Base-by-base conservation (phyloP, 2,113 vertebrate species). In the Lampris incognitus region DNA sequence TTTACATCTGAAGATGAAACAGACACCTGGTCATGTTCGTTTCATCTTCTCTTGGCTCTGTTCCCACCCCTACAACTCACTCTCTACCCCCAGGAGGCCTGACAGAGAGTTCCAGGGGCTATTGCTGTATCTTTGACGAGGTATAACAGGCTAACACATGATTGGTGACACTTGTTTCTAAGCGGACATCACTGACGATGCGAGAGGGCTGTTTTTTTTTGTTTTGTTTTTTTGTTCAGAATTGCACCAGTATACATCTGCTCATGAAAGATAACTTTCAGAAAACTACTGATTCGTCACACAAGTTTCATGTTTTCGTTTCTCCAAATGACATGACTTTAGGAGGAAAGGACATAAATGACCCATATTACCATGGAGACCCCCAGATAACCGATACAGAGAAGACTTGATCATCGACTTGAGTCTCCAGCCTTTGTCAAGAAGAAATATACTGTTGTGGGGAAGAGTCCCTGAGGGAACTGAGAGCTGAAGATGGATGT, bases 1-100 rank as follows among this genome's bases (percentile, higher is more conserved):
- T 93, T 87, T 92, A 94, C 92, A 94, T 87, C 85, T 86, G 82
- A 91, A 87, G 84, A 91, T 88, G 90, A 92, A 88, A 88, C 79
- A 71, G 81, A 82, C 55, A 40, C 71, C 83, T 70, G 72, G 68
- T 84, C 70, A 62, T 66, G 81, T 91, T 85, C 73, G 76, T 88
- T 92, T 85, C 85, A 91, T 90, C 90, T 87, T 82, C 79, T 83
- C 83, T 86, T 91, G 91, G 91, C 92, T 92, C 91, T 82, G 36
- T 88, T 92, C 76, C 85, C 62, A 74, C 80, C 83, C 74, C 52
- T 51, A 72, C 66, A 24, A 44, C 62, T 72, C 69, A 73, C 67
- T 58, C 73, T 66, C 74, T 76, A 62, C 55, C 55, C 44, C 49
- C 11, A 59, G 66, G 74, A 89, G 85, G 68, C 82, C 82, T 77